Percentiles rank a stretch among this genome's conserved stretches.
Conservation (phyloP, 2,113 vertebrate species). For the Nerophis ophidion region DNA sequence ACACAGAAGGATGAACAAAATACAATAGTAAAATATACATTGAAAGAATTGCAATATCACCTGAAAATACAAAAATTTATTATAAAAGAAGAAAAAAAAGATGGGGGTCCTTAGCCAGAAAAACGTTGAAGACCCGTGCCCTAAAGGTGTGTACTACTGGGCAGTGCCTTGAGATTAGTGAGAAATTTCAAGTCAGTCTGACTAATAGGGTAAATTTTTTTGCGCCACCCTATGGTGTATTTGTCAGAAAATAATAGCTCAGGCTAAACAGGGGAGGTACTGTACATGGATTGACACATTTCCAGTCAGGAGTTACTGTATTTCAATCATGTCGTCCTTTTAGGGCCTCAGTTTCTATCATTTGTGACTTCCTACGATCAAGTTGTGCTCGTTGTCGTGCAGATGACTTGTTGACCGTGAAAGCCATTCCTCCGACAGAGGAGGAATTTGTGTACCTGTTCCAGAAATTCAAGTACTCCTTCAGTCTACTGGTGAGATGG, state of each 20-base stretch:
- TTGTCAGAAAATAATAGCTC: neutral
- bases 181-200: too few species aligned
- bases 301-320: neutral
- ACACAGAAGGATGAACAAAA: too few species aligned
- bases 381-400: constrained; percentile 16
- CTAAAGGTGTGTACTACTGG: too few species aligned
- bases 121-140: too few species aligned
- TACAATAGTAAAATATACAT: too few species aligned
- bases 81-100: too few species aligned
- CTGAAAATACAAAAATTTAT: too few species aligned
- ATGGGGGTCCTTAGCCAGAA: too few species aligned
- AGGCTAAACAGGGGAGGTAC: neutral
- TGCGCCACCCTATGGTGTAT: neutral
- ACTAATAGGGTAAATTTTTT: too few species aligned
- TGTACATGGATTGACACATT: neutral
- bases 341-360: neutral
- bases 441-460: constrained; percentile 77
- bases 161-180: too few species aligned
- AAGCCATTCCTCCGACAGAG: constrained; percentile 71
- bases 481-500: constrained; percentile 79
- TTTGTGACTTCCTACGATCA: neutral
- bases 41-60: too few species aligned
- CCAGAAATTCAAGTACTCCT: constrained; percentile 84
- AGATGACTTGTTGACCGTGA: constrained; percentile 75
- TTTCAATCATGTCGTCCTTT: neutral